Percentiles rank a stretch among this genome's conserved stretches.
These are phyloP conservation scores for Amblyteles armatorius DNA, from an alignment of 2,888 invertebrate genomes.

Conservation along the genomic window DNA sequence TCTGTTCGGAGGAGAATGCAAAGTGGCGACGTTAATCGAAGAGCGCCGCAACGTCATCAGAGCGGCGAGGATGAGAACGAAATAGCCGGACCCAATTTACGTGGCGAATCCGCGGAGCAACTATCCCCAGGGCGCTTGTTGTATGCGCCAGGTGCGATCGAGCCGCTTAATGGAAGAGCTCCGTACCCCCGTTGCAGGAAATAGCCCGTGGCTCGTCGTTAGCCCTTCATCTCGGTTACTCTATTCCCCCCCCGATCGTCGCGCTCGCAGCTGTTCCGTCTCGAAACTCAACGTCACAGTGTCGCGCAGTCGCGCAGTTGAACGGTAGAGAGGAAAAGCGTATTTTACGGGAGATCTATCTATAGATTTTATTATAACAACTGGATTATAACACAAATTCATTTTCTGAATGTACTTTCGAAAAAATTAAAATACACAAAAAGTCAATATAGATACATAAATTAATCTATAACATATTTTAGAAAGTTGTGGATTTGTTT, in stretches of 20 bases:
- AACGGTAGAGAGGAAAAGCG: neutral
- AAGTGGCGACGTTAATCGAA: neutral
- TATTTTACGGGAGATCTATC: neutral
- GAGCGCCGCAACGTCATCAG: neutral
- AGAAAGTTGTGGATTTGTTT: no score
- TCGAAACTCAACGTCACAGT: conserved; percentile 5
- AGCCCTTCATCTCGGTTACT: conserved; percentile 3
- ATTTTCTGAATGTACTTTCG: no score
- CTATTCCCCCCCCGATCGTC: neutral
- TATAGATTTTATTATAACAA: no score
- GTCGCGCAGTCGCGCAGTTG: neutral
- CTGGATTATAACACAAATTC: no score
- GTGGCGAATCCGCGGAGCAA: conserved; percentile 4
- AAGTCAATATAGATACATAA: no score
- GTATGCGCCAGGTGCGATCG: conserved; percentile 19
- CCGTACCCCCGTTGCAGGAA: neutral
- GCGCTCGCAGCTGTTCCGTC: conserved; percentile 27
- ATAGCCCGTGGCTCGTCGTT: conserved; percentile 7
- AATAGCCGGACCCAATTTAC: conserved; percentile 8
- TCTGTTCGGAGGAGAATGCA: neutral
- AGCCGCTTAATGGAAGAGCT: conserved; percentile 19
- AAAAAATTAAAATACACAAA: no score
- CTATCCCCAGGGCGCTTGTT: conserved; percentile 4
- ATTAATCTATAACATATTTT: no score
- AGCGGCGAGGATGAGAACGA: neutral